Evolutionary conservation across 2,113 vertebrate species (phyloP).

Genomic region (Apeltes quadracus): DNA sequence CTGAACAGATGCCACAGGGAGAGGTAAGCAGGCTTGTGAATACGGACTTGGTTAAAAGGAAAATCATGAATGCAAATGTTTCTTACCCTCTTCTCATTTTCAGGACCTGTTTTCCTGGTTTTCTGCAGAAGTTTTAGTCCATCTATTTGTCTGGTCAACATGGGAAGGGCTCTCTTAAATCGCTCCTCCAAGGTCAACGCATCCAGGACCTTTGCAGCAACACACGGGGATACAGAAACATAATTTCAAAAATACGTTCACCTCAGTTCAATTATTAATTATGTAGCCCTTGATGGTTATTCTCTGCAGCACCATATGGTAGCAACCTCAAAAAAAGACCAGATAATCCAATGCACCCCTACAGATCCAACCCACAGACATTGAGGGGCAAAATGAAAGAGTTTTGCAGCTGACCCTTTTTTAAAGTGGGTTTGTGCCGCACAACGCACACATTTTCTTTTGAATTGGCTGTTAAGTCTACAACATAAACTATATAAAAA

Average conservation of each 20-base stretch:
- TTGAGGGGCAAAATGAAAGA: not conserved
- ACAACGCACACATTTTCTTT: not conserved
- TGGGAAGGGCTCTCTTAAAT: slow-evolving; percentile 91
- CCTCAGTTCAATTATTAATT: not conserved
- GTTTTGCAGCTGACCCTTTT: not conserved
- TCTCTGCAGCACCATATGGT: not conserved
- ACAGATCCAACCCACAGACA: not conserved
- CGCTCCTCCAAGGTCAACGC: slow-evolving; percentile 91
- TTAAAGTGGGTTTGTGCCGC: not conserved
- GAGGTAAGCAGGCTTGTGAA: not conserved
- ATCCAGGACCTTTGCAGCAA: slow-evolving; percentile 87
- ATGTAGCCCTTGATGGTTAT: no score
- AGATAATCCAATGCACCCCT: not conserved
- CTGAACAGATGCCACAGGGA: slow-evolving; percentile 66
- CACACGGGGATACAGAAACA: not conserved
- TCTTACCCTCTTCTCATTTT: slow-evolving; percentile 90
- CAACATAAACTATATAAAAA: not conserved
- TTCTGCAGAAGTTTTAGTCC: slow-evolving; percentile 94
- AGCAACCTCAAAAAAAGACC: not conserved
- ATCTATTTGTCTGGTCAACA: slow-evolving; percentile 94
- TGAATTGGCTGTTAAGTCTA: not conserved
- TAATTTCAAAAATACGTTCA: not conserved
- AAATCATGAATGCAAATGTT: not conserved
- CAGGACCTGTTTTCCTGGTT: slow-evolving; percentile 87
- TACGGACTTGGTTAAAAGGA: no score